A percentile compares a stretch with the other conserved stretches of the same genome.
These are phyloP conservation scores for Manis pentadactyla DNA, from an alignment of 2,797 vertebrate species.

Conservation along the genomic window DNA sequence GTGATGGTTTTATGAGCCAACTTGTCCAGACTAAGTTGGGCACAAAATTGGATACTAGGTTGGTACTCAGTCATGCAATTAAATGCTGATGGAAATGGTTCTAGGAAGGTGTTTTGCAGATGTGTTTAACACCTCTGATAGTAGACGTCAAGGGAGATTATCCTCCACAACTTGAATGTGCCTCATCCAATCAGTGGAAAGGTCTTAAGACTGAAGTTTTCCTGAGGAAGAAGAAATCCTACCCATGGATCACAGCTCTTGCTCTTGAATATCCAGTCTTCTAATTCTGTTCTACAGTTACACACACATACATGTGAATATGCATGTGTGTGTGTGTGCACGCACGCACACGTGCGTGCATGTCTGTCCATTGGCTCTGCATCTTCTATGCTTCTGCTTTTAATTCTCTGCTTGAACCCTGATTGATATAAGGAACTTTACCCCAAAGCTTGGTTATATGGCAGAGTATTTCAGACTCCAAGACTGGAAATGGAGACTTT, in stretches of 20 bases:
- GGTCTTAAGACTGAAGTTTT: not conserved
- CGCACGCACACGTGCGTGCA: too few relatives aligned
- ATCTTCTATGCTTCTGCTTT: not conserved
- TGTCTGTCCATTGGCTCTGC: not conserved
- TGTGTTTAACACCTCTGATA: not conserved
- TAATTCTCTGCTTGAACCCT: not conserved
- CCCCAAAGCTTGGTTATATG: not conserved
- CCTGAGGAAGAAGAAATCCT: not conserved
- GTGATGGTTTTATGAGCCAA: not conserved
- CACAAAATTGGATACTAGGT: not conserved
- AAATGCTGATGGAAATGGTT: not conserved
- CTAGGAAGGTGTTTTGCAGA: not conserved
- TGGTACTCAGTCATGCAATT: not conserved
- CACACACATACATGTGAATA: not conserved
- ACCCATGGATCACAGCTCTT: accelerated
- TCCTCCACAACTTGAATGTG: not conserved
- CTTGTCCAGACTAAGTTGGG: not conserved
- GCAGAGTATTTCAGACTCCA: not conserved
- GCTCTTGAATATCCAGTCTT: not conserved
- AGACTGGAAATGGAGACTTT: not conserved
- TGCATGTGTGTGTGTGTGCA: not conserved
- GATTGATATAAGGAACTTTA: not conserved
- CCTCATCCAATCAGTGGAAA: not conserved
- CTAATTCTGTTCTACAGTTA: not conserved
- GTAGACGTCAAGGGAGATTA: not conserved